phyloP scores from a whole-genome alignment of 2,888 invertebrate species.

The Thereva nobilitata region DNA sequence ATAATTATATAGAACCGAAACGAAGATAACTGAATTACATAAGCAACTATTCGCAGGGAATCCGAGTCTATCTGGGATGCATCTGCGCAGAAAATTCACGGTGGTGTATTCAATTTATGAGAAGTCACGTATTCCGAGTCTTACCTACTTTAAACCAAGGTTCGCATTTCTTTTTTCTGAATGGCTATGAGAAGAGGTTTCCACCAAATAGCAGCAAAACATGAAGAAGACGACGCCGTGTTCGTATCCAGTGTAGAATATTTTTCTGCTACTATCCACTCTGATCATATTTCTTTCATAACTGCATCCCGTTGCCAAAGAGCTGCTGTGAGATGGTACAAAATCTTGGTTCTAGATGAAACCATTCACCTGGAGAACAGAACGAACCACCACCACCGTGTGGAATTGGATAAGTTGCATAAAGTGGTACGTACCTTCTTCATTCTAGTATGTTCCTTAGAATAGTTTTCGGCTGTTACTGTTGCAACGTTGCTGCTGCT shows the following conservation, averaged over 20 bases:
- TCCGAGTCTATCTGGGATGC: constrained; percentile 1
- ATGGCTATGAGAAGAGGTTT: background rate
- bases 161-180: constrained; percentile 19
- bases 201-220: too few species aligned
- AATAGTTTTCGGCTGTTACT: too few species aligned
- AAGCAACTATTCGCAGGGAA: too few species aligned
- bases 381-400: background rate
- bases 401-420: background rate
- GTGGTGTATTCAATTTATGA: constrained; percentile 37
- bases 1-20: constrained; percentile 36
- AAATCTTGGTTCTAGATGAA: constrained; percentile 26
- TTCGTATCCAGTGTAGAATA: constrained; percentile 17
- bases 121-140: constrained; percentile 39
- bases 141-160: constrained; percentile 32
- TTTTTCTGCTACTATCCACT: constrained; percentile 30
- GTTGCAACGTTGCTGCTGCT: background rate
- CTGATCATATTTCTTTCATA: constrained; percentile 36
- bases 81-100: constrained; percentile 26
- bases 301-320: constrained; percentile 30
- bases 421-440: too few species aligned
- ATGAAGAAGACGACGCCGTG: constrained; percentile 16
- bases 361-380: constrained; percentile 8
- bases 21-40: constrained; percentile 32
- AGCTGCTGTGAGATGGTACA: constrained; percentile 15
- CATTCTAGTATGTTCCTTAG: too few species aligned